These are phyloP conservation scores for Aquatica leii DNA, from an alignment of 2,888 invertebrate species.

Conservation along the genomic window DNA sequence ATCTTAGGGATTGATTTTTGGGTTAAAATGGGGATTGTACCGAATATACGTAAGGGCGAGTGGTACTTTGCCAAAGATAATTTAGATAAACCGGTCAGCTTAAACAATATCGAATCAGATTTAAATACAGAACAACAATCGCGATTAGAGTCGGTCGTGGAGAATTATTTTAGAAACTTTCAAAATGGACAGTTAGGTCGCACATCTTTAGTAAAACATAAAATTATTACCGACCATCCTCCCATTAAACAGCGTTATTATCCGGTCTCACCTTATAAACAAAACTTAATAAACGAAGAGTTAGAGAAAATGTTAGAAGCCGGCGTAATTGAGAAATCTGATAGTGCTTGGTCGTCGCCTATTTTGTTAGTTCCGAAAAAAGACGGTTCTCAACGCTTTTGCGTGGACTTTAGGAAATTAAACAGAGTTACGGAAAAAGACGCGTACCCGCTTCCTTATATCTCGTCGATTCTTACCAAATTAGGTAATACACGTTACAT, in stretches of 20 bases:
- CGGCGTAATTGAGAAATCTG: neutral
- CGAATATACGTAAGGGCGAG: no score
- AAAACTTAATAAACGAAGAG: neutral
- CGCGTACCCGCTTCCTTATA: neutral
- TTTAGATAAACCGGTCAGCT: neutral
- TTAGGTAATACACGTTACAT: neutral
- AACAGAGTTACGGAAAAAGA: neutral
- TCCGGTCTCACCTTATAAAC: neutral
- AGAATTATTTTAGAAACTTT: neutral
- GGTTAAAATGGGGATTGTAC: no score
- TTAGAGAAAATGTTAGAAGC: neutral
- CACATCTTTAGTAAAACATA: neutral
- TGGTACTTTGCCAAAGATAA: neutral
- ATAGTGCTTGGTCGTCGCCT: neutral
- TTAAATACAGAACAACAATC: neutral
- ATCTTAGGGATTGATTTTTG: no score
- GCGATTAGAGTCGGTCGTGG: neutral
- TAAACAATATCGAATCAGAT: neutral
- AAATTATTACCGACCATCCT: neutral
- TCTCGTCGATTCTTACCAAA: neutral
- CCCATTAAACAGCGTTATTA: neutral
- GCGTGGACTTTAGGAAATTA: conserved; percentile 7
- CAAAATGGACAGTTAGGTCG: neutral
- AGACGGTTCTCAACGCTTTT: neutral
- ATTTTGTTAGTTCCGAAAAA: neutral